Base-by-base conservation (phyloP, 2,888 invertebrate genomes). In the Stenoptilia bipunctidactyla region DNA sequence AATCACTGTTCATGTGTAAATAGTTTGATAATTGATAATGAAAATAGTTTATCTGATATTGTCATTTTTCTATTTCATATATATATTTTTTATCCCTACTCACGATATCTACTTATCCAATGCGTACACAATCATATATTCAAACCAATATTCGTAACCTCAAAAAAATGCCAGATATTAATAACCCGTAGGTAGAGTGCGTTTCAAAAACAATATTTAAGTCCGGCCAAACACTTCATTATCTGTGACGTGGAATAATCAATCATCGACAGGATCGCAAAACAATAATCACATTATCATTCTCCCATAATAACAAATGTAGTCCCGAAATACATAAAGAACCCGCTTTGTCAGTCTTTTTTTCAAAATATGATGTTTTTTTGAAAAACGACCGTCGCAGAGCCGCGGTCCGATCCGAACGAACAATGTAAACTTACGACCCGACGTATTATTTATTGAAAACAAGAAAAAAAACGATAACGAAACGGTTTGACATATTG, bases 221-320 rank as follows among this genome's bases (percentile, higher is more conserved):
- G 53, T 54, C 54, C 59, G 60, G 55, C 50, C 61, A 70, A 73
- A 69, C 68, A 72, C 70, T 76, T 79, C 66, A 76, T 80, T 76
- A 74, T 58, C 67, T 66, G 66, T 76, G 76, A 79, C 77, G 77
- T 72, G 68, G 63, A 64, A 65, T 67, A 55, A 82, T 82, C 74
- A 71, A 79, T 83, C 80, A 80, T 74, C 52, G 52, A 47, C 56
- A 65, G 64, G 56, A 70, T 73, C 70, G 77, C 82, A 80, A 83
- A 82, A 83, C 80, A 83, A 80, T 83, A 82, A 80, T 80, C 76
- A 80, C 69, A 79, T 80, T 79, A 83, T 82, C 73, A 79, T 80
- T 77, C 70, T 75, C 69, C 68, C 73, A 76, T 77, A 79, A 77
- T 77, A 80, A 77, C 75, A 74, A 79, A 82, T 71, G 76, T 67